Percentiles rank a stretch among this genome's conserved stretches.
Conservation (phyloP, 2,888 invertebrate genomes). For the Griposia aprilina region DNA sequence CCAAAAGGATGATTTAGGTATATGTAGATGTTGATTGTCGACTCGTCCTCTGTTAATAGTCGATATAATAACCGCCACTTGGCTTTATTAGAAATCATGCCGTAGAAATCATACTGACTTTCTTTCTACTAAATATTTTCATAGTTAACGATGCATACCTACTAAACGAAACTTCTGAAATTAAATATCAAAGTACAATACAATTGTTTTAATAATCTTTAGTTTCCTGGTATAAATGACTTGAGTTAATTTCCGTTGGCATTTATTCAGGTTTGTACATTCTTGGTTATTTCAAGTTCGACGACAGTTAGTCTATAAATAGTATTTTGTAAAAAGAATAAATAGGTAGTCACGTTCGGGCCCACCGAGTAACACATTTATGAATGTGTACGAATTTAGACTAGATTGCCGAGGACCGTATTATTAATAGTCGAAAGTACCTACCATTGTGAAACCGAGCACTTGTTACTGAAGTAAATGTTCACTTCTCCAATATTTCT, state of each 20-base stretch:
- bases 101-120: not conserved
- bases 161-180: not conserved
- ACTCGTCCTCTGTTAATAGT: not conserved
- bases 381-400: constrained; percentile 54
- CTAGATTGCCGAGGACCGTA: constrained; percentile 22
- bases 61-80: not conserved
- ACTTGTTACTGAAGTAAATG: constrained; percentile 11
- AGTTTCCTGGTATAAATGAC: not conserved
- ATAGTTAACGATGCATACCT: constrained; percentile 9
- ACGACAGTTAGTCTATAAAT: constrained; percentile 47
- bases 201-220: constrained; percentile 2
- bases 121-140: constrained; percentile 4
- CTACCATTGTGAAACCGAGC: constrained; percentile 15
- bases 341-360: constrained; percentile 38
- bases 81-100: not conserved
- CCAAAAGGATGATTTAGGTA: too few relatives aligned
- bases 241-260: constrained; percentile 46
- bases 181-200: constrained; percentile 28
- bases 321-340: constrained; percentile 48
- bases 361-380: constrained; percentile 47
- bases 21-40: not conserved
- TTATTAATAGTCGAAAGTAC: constrained; percentile 44
- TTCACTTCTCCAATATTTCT: not conserved
- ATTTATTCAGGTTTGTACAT: constrained; percentile 53
- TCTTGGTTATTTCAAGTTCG: constrained; percentile 47